phyloP scores from a whole-genome alignment of 2,888 invertebrate genomes.

The Pristionchus japonicus region DNA sequence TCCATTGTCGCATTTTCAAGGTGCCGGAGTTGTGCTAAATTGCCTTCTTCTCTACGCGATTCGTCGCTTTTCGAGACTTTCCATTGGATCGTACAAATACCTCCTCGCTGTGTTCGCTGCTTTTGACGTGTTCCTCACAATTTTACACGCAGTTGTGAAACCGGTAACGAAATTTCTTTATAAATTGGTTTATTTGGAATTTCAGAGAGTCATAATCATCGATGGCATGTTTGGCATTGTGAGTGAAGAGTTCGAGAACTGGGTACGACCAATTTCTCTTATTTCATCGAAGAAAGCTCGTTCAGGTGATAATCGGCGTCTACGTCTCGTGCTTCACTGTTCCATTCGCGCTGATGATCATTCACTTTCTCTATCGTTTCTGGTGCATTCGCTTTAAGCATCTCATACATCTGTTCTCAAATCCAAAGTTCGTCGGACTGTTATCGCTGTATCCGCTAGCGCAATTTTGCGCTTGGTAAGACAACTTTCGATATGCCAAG shows the following conservation, averaged over 20 bases:
- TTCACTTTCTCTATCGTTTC: neutral
- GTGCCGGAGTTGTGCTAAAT: neutral
- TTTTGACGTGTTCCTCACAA: neutral
- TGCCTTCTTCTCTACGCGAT: neutral
- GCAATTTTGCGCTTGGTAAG: no score
- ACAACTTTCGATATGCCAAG: no score
- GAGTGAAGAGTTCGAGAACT: neutral
- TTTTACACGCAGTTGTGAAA: neutral
- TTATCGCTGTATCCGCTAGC: no score
- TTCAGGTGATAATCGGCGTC: neutral
- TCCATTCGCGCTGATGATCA: no score
- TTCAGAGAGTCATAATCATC: neutral
- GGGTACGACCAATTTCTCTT: neutral
- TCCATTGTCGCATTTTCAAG: neutral
- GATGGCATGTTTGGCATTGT: neutral
- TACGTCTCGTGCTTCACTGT: neutral
- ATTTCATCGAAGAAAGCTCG: no score
- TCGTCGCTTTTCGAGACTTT: neutral
- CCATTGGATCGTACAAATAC: neutral
- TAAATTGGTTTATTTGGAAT: neutral
- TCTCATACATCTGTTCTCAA: no score
- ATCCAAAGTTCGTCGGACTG: no score
- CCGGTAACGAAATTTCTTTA: neutral
- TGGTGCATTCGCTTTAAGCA: neutral
- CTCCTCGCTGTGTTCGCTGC: neutral